A percentile compares a stretch with the other conserved stretches of the same genome.
Conservation (phyloP, 2,113 vertebrate species). For the Antechinus stuartii region DNA sequence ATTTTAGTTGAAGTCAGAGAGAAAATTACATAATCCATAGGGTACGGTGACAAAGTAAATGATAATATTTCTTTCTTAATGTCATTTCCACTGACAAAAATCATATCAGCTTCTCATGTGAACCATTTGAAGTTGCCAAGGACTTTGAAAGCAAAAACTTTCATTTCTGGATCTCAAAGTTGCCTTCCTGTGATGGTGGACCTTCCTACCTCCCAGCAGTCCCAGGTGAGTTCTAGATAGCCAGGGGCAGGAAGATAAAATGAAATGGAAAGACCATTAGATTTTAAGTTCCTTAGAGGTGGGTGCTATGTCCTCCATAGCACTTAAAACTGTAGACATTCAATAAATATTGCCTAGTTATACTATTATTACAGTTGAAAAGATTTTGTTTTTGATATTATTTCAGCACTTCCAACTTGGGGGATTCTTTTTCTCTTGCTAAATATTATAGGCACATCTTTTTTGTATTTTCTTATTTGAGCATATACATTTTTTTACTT, state of each 20-base stretch:
- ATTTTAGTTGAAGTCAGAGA: too few species aligned
- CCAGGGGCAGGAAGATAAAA: background rate
- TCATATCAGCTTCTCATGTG: background rate
- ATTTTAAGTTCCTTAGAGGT: constrained; percentile 53
- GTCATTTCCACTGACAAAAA: background rate
- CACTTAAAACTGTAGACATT: constrained; percentile 56
- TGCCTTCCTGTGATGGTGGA: background rate
- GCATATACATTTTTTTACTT: constrained; percentile 1
- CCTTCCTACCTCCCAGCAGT: background rate
- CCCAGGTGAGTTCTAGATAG: background rate
- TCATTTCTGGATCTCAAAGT: background rate
- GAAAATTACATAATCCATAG: too few species aligned
- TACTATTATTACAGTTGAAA: constrained; percentile 58
- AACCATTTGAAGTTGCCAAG: background rate
- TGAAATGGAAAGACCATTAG: background rate
- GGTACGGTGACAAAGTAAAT: too few species aligned
- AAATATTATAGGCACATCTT: background rate
- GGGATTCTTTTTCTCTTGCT: constrained; percentile 48
- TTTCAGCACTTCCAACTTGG: constrained; percentile 58
- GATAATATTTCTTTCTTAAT: background rate
- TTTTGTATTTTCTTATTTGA: background rate
- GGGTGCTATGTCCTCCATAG: constrained; percentile 33
- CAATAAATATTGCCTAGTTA: background rate
- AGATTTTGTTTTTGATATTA: constrained; percentile 47
- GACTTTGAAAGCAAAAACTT: background rate